These are phyloP conservation scores for Rhizomys pruinosus DNA, from an alignment of 2,113 vertebrate genomes.

Conservation along the genomic window DNA sequence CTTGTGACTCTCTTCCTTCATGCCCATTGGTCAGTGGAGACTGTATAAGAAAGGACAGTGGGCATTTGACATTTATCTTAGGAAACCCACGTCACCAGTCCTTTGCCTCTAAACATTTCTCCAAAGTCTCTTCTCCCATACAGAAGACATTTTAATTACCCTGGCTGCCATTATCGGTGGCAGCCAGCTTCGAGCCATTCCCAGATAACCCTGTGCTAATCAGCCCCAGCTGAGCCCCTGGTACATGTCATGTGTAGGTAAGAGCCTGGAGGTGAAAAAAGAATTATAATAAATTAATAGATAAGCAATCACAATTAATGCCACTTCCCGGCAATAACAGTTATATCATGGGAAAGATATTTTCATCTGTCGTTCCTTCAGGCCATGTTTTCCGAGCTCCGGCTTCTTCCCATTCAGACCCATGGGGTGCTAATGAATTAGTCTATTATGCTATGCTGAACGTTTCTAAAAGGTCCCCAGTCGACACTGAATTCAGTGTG, in stretches of 20 bases:
- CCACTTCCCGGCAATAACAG: conserved; percentile 89
- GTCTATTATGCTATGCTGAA: conserved; percentile 94
- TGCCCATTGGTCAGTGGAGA: not conserved
- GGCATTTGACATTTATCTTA: conserved; percentile 78
- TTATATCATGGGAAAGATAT: conserved; percentile 88
- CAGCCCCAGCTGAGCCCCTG: conserved; percentile 86
- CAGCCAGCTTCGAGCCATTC: conserved; percentile 86
- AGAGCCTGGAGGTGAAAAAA: conserved; percentile 87
- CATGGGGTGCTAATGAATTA: conserved; percentile 96
- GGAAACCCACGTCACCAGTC: conserved; percentile 75
- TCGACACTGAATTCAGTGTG: conserved; percentile 88
- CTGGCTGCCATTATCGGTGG: conserved; percentile 87
- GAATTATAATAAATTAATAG: conserved; percentile 92
- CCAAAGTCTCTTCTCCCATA: conserved; percentile 80
- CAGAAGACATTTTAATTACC: conserved; percentile 89
- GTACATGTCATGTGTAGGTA: conserved; percentile 87
- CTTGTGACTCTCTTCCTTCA: not conserved
- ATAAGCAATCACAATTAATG: conserved; percentile 92
- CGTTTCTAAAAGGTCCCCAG: conserved; percentile 92
- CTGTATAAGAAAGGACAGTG: conserved; percentile 59
- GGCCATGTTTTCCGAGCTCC: conserved; percentile 88
- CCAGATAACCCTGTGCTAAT: conserved; percentile 89
- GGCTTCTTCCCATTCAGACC: conserved; percentile 88
- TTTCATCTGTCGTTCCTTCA: conserved; percentile 90
- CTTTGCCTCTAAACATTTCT: conserved; percentile 74